Conservation (phyloP, 1,140 invertebrate species). For the Anoplophora glabripennis region DNA sequence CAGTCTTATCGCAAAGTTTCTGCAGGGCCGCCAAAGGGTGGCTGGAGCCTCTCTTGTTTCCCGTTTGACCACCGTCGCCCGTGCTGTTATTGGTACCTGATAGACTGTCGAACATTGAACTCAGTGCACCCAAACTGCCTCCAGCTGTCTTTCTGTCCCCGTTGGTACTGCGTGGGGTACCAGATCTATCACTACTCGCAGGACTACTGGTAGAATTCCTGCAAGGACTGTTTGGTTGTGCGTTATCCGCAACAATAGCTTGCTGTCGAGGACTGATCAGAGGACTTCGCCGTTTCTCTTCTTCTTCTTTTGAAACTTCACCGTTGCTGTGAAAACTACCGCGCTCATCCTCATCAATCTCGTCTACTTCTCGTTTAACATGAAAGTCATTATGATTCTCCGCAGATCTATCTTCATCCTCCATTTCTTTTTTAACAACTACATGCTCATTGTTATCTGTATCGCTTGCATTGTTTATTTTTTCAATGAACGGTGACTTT, state of each 20-base stretch:
- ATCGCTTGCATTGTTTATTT: constrained; percentile 47
- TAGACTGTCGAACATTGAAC: constrained; percentile 86
- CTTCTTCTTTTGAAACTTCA: constrained; percentile 39
- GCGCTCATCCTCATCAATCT: constrained; percentile 56
- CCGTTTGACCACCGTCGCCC: constrained; percentile 48
- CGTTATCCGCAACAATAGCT: constrained; percentile 45
- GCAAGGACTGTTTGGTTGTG: constrained; percentile 55
- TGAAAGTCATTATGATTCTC: constrained; percentile 25
- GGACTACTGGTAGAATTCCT: constrained; percentile 65
- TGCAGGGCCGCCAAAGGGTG: constrained; percentile 90
- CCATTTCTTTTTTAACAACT: constrained; percentile 42
- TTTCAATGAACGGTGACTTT: constrained; percentile 51
- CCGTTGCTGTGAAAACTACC: constrained; percentile 53
- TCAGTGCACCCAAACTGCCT: constrained; percentile 75
- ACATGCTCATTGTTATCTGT: constrained; percentile 48
- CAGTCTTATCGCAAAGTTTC: constrained; percentile 92
- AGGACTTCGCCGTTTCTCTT: constrained; percentile 46
- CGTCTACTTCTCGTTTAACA: constrained; percentile 57
- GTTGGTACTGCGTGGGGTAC: constrained; percentile 65
- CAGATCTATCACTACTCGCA: constrained; percentile 69
- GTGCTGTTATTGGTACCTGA: constrained; percentile 56
- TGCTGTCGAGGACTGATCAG: constrained; percentile 57
- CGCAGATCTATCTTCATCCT: constrained; percentile 32
- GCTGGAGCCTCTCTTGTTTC: constrained; percentile 64
- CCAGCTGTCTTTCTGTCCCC: constrained; percentile 52